These are phyloP conservation scores for Pristiophorus japonicus DNA, from an alignment of 2,113 vertebrate species.

Conservation along the genomic window DNA sequence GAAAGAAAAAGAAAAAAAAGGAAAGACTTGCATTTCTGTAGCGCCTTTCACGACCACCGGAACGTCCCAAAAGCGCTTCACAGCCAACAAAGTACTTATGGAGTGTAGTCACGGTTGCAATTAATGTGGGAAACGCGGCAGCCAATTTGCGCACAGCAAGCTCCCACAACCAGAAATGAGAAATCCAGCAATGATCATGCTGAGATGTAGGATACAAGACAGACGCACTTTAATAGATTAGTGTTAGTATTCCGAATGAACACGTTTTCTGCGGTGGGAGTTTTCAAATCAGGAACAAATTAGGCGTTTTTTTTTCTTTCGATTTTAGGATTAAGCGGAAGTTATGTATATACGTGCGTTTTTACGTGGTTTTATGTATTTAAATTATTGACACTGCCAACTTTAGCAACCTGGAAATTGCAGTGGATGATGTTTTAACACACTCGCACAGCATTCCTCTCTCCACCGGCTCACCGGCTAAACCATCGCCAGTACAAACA, in stretches of 20 bases:
- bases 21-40: no score
- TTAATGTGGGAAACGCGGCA: no score
- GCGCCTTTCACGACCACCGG: no score
- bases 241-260: not conserved
- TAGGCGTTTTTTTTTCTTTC: not conserved
- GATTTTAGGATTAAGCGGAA: not conserved
- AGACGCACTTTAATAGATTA: not conserved
- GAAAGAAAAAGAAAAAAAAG: no score
- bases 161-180: no score
- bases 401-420: not conserved
- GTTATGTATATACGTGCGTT: not conserved
- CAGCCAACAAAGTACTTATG: no score
- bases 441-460: not conserved
- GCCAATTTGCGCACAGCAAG: no score
- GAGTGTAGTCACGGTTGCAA: no score
- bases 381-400: not conserved
- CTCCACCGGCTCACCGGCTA: not conserved
- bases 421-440: not conserved
- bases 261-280: not conserved
- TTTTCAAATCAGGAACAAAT: not conserved
- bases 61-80: no score
- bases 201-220: not conserved
- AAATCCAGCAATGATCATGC: not conserved
- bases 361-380: not conserved
- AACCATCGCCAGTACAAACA: not conserved